Conservation (phyloP, 2,113 vertebrate species). For the Leucoraja erinaceus region DNA sequence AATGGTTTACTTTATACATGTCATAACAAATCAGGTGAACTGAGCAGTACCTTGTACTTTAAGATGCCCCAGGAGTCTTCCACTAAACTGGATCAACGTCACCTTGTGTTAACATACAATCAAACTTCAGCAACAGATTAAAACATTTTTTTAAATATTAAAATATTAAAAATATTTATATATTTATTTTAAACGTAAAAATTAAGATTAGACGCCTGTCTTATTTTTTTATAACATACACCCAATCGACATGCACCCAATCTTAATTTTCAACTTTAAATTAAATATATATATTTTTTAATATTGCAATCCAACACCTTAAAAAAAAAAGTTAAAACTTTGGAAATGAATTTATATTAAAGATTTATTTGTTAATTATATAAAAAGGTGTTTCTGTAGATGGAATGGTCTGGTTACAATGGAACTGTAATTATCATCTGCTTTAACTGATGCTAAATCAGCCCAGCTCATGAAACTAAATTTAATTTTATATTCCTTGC, state of each 20-base stretch:
- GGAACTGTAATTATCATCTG: background rate
- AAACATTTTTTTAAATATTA: too few relatives aligned
- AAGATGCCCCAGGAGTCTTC: background rate
- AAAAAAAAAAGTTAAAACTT: too few relatives aligned
- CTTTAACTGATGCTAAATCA: background rate
- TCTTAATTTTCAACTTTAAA: background rate
- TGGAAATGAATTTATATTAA: too few relatives aligned
- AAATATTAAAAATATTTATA: too few relatives aligned
- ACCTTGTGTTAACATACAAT: background rate
- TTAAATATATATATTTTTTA: background rate
- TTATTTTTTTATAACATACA: too few relatives aligned
- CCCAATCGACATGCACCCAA: background rate
- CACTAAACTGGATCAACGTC: background rate
- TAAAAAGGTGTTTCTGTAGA: background rate
- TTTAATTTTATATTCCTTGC: background rate
- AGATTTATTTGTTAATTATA: background rate
- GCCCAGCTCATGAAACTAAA: background rate
- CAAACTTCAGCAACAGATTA: background rate
- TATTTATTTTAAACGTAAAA: too few relatives aligned
- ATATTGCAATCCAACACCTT: background rate
- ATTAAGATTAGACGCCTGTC: too few relatives aligned
- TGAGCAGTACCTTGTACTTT: background rate
- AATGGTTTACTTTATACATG: conserved; percentile 18
- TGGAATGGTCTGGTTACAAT: background rate
- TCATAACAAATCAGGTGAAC: conserved; percentile 9